Evolutionary conservation across 2,113 vertebrate species (phyloP).

Genomic region (Toxotes jaculatrix): DNA sequence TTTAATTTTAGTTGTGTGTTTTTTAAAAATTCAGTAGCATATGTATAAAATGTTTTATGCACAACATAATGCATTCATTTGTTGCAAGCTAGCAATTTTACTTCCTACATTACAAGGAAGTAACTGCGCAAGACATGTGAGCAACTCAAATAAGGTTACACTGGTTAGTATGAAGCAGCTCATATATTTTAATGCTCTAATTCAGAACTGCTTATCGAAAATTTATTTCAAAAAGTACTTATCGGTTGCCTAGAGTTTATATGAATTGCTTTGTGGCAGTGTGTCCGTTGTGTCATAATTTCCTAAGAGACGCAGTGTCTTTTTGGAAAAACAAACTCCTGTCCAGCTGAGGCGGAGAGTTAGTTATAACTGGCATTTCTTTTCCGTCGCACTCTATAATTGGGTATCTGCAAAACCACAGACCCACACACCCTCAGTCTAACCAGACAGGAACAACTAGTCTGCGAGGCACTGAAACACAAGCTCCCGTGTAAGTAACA

Average conservation of each 20-base stretch:
- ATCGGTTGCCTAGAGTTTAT: background rate
- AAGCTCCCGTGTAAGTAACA: background rate
- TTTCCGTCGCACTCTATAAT: background rate
- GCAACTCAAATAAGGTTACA: conserved; percentile 1
- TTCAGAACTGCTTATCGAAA: background rate
- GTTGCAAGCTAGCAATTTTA: conserved; percentile 18
- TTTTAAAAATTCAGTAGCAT: accelerated
- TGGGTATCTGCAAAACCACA: background rate
- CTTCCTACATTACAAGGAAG: conserved; percentile 46
- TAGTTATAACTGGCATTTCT: background rate
- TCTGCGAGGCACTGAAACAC: background rate
- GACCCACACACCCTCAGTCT: background rate
- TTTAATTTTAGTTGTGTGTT: accelerated
- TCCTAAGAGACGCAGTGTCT: background rate
- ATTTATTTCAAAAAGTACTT: background rate
- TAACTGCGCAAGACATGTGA: conserved; percentile 8
- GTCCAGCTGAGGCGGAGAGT: background rate
- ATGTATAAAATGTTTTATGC: background rate
- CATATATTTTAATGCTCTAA: background rate
- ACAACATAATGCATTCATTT: background rate
- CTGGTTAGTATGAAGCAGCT: background rate
- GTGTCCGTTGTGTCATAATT: background rate
- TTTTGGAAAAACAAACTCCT: background rate
- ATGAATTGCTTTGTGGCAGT: background rate
- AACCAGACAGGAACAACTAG: background rate